Percentiles rank a stretch among this genome's conserved stretches.
Evolutionary conservation across 2,797 vertebrate genomes (phyloP).

Genomic region (Tachyglossus aculeatus): DNA sequence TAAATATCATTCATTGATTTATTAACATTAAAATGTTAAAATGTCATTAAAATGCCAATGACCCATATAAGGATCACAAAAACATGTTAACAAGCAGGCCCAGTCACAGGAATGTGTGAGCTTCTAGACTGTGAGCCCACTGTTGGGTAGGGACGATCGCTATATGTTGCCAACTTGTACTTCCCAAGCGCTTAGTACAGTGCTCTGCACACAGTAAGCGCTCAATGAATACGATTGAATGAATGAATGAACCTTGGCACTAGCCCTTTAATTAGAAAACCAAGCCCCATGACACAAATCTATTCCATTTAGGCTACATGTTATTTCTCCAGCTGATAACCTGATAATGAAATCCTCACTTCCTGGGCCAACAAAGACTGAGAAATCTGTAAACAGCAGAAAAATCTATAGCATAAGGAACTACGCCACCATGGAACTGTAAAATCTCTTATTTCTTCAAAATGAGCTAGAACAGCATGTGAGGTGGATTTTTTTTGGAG

Average conservation of each 20-base stretch:
- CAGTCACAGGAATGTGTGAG: background rate
- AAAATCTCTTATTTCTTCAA: constrained; percentile 5
- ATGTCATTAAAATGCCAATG: no score
- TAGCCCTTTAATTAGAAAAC: background rate
- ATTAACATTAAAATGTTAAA: no score
- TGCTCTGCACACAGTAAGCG: no score
- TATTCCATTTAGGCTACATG: background rate
- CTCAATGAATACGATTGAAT: no score
- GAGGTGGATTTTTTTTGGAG: background rate
- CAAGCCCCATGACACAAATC: background rate
- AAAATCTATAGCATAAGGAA: background rate
- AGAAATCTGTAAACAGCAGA: background rate
- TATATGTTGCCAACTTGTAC: no score
- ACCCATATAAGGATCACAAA: no score
- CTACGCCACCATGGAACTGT: background rate
- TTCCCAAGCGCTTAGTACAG: no score
- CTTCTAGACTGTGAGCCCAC: no score
- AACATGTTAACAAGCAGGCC: background rate
- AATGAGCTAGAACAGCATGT: background rate
- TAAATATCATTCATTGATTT: no score
- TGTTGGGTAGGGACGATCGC: no score
- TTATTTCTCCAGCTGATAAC: constrained; percentile 15
- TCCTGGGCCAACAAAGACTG: background rate
- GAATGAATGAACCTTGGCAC: no score
- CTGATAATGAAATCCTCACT: background rate